These are phyloP conservation scores for Sciaenops ocellatus DNA, from an alignment of 2,797 vertebrate species.

Conservation along the genomic window DNA sequence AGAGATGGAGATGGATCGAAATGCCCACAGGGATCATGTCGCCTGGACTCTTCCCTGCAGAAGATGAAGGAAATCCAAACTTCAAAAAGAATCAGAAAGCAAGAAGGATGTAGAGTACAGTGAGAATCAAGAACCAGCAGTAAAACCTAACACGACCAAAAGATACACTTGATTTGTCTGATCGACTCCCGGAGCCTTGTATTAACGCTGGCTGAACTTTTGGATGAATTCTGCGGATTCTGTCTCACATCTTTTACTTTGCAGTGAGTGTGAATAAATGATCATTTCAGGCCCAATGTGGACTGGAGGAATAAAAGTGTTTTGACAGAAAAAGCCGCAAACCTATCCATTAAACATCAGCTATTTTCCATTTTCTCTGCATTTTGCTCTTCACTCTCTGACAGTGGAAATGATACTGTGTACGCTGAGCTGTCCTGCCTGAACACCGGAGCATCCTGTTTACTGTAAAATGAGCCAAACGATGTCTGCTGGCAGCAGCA, in stretches of 20 bases:
- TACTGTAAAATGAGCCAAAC: neutral
- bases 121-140: neutral
- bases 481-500: neutral
- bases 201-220: neutral
- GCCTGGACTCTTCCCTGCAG: neutral
- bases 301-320: neutral
- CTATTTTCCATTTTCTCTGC: neutral
- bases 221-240: neutral
- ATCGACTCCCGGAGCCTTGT: neutral
- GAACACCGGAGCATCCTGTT: neutral
- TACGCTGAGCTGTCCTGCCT: neutral
- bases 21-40: neutral
- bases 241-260: neutral
- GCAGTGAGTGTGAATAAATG: neutral
- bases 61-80: neutral
- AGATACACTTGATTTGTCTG: neutral
- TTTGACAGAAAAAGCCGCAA: neutral
- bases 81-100: neutral
- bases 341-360: constrained; percentile 3
- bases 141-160: neutral
- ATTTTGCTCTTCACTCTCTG: neutral
- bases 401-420: neutral
- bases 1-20: neutral
- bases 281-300: neutral
- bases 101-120: neutral